Evolutionary conservation across 2,888 invertebrate genomes (phyloP).

Genomic region (Pachymerium ferrugineum): DNA sequence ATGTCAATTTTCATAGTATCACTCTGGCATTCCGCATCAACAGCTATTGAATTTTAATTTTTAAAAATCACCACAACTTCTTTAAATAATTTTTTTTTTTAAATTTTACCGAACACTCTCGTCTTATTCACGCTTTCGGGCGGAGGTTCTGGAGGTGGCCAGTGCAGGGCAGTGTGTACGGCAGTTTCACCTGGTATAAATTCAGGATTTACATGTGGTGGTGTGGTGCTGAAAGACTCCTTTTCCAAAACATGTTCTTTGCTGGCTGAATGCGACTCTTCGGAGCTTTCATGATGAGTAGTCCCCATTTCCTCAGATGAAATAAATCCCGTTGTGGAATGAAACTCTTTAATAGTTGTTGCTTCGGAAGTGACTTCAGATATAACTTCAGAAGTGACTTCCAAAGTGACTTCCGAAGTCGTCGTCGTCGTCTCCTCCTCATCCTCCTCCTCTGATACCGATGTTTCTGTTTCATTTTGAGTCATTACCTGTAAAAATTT

Average conservation of each 20-base stretch:
- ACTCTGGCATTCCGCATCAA: slow-evolving; percentile 91
- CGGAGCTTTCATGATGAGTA: too few species aligned
- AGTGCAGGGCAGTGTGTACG: neutral
- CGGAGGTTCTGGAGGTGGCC: slow-evolving; percentile 43
- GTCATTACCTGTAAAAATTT: slow-evolving; percentile 16
- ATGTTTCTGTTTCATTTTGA: neutral
- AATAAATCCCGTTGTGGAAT: too few species aligned
- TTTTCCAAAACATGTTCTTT: too few species aligned
- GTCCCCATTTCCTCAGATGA: too few species aligned
- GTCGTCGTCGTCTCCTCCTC: too few species aligned
- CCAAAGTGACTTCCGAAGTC: too few species aligned
- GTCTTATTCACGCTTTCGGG: slow-evolving; percentile 74
- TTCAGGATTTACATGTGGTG: neutral
- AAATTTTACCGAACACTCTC: slow-evolving; percentile 76
- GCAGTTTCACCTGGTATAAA: neutral
- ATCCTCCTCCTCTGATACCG: neutral
- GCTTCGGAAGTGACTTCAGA: too few species aligned
- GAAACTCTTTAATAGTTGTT: too few species aligned
- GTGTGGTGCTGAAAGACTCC: neutral
- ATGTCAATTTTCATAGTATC: slow-evolving; percentile 92
- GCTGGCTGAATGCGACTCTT: too few species aligned
- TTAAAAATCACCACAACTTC: neutral
- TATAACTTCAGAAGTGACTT: too few species aligned
- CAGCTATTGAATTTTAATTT: slow-evolving; percentile 57
- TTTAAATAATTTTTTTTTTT: neutral